Base-by-base conservation (phyloP, 2,888 invertebrate species). In the Ceratothoa steindachneri region DNA sequence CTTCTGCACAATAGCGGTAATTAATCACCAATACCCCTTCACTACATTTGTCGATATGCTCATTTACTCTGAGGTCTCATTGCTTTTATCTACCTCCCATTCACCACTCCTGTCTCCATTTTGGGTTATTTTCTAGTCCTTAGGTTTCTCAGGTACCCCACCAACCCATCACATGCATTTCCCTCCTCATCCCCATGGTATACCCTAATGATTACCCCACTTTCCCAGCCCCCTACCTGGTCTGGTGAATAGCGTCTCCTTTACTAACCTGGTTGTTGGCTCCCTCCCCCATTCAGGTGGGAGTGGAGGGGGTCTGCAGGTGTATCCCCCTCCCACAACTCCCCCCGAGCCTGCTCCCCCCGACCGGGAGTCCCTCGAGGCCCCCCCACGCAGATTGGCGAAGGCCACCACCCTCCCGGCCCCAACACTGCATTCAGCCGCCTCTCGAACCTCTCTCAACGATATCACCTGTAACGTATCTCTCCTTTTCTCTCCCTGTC, bases 281-380 rank as follows among this genome's bases (percentile, higher is more conserved):
- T 64, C 24, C 71, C 71, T 27, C 71, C 71, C 71, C 78, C 72
- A 64, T 73, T 51, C 67, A 74, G 72, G 75, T 69, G 75, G 68
- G 67, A 74, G 70, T 71, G 53, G 80, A 81, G 72, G 83, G 90
- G 91, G 91, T 83, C 91, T 92, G 85, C 91, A 91, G 85, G 92
- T 91, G 78, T 92, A 91, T 85, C 92, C 92, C 80, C 91, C 91
- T 77, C 91, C 92, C 71, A 91, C 91, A 82, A 92, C 92, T 80
- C 92, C 92, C 67, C 92, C 92, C 52, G 92, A 92, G 84, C 92
- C 92, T 66, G 92, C 92, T 74, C 92, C 92, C 68, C 92, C 92
- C 74, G 92, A 75, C 72, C 77, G 75, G 41, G 75, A 73, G 69
- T 73, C 75, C 67, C 72, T 69, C 67, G 75, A 79, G 75, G 76